Conservation (phyloP, 2,113 vertebrate species). For the Podilymbus podiceps region DNA sequence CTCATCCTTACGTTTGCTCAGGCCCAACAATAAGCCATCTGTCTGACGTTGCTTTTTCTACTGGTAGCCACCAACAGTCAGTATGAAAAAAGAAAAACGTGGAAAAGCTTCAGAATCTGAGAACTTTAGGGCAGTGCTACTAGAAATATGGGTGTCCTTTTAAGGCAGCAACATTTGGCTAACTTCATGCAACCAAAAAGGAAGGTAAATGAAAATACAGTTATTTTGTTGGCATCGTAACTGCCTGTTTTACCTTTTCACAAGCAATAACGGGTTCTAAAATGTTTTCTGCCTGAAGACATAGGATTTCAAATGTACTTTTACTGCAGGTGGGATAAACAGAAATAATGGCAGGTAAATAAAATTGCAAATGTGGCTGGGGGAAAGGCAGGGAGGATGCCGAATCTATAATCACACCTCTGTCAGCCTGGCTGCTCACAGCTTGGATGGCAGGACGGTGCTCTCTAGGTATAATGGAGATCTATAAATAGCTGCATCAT, state of each 20-base stretch:
- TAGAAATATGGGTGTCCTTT: not conserved
- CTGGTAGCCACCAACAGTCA: not conserved
- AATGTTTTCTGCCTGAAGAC: not conserved
- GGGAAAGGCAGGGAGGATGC: not conserved
- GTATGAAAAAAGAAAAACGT: not conserved
- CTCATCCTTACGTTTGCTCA: not conserved
- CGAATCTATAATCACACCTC: constrained; percentile 45
- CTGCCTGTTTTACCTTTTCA: not conserved
- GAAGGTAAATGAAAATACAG: not conserved
- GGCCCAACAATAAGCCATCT: not conserved
- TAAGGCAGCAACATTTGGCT: not conserved
- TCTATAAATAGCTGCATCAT: constrained; percentile 77
- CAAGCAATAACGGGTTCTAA: not conserved
- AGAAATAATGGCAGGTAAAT: constrained; percentile 49
- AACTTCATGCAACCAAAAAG: not conserved
- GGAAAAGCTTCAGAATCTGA: not conserved
- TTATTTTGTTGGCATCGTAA: not conserved
- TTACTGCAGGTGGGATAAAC: constrained; percentile 13
- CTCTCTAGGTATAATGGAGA: constrained; percentile 75
- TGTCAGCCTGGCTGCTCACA: constrained; percentile 64
- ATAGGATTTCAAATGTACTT: constrained; percentile 33
- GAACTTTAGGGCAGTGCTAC: not conserved
- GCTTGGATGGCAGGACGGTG: constrained; percentile 45
- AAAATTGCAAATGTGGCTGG: constrained; percentile 37
- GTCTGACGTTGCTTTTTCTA: constrained; percentile 15